Percentiles rank a stretch among this genome's conserved stretches.
Conservation (phyloP, 2,797 vertebrate genomes). For the Lagodon rhomboides region DNA sequence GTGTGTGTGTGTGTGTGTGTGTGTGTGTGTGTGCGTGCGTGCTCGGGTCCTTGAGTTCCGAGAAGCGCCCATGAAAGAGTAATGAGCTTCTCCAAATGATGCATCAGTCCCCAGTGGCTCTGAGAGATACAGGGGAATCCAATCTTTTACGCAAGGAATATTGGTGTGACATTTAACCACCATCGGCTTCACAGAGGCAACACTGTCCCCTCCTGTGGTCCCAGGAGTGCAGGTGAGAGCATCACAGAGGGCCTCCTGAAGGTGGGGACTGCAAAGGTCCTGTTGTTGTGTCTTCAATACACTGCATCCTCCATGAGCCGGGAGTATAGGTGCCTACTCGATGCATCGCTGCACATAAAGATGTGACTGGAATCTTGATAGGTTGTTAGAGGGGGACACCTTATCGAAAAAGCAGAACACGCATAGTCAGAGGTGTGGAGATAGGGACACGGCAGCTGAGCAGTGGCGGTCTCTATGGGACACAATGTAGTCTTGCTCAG, state of each 20-base stretch:
- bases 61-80: conserved; percentile 65
- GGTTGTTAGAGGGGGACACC: conserved; percentile 26
- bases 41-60: conserved; percentile 17
- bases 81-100: conserved; percentile 72
- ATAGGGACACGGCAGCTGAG: conserved; percentile 7
- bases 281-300: conserved; percentile 25
- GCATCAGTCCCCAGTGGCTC: conserved; percentile 57
- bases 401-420: conserved; percentile 51
- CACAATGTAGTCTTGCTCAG: conserved; percentile 29
- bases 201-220: conserved; percentile 9
- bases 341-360: conserved; percentile 41
- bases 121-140: conserved; percentile 47
- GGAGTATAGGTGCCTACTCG: conserved; percentile 26
- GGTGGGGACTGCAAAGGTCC: conserved; percentile 21
- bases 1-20: conserved; percentile 20
- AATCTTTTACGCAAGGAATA: conserved; percentile 50
- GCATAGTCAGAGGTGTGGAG: conserved; percentile 28
- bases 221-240: conserved; percentile 7
- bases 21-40: too few relatives aligned
- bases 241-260: conserved; percentile 24
- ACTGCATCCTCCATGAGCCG: conserved; percentile 23
- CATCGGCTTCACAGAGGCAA: conserved; percentile 44
- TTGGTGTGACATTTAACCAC: conserved; percentile 71
- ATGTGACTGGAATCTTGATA: conserved; percentile 57
- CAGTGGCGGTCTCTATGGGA: background rate